Evolutionary conservation across 2,113 vertebrate genomes (phyloP).

Genomic region (Azemiops feae): DNA sequence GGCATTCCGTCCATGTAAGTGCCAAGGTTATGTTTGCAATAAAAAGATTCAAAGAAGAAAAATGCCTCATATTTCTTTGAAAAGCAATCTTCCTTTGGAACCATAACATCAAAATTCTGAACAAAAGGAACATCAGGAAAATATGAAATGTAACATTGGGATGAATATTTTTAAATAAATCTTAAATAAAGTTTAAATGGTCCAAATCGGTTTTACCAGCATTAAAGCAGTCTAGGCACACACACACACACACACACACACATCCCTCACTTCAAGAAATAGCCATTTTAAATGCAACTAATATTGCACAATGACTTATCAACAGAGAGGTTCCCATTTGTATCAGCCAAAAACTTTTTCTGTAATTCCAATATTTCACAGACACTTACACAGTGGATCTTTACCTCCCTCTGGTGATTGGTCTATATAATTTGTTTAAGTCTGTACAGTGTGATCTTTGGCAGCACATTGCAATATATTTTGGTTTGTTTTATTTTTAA

Average conservation of each 20-base stretch:
- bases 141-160: background rate
- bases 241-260: too few species aligned
- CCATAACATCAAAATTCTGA: too few species aligned
- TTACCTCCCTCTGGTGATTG: slow-evolving; percentile 31
- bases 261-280: background rate
- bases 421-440: slow-evolving; percentile 1
- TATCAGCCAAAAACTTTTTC: background rate
- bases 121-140: background rate
- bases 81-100: too few species aligned
- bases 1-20: too few species aligned
- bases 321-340: background rate
- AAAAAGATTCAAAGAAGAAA: too few species aligned
- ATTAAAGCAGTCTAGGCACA: background rate
- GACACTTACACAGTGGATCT: background rate
- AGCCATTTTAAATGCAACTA: background rate
- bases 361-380: background rate
- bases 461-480: too few species aligned
- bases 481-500: background rate
- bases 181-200: background rate
- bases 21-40: too few species aligned
- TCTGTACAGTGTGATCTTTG: background rate
- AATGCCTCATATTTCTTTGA: too few species aligned
- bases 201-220: background rate
- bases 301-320: background rate
- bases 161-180: background rate